Evolutionary conservation across 2,797 vertebrate species (phyloP).

Genomic region (Falco peregrinus): DNA sequence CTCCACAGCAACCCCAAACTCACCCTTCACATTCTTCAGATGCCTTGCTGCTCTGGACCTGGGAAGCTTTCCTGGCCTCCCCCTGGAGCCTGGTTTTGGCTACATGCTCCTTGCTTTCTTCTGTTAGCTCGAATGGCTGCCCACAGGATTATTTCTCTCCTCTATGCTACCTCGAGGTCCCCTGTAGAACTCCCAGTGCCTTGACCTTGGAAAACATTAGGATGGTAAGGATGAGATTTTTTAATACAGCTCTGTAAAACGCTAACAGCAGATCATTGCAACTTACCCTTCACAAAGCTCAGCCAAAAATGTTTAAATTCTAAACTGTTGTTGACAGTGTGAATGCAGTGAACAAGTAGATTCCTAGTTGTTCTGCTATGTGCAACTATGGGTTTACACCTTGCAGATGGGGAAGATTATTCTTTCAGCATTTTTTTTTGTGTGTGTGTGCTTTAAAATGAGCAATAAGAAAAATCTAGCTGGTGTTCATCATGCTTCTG

Average conservation of each 20-base stretch:
- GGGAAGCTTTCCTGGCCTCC: not conserved
- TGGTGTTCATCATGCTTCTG: not conserved
- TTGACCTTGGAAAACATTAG: not conserved
- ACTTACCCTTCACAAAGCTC: not conserved
- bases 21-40: not conserved
- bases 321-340: not conserved
- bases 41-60: not conserved
- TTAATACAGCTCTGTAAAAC: not conserved
- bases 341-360: not conserved
- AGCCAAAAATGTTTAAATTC: not conserved
- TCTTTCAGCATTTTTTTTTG: not conserved
- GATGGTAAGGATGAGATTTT: not conserved
- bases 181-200: not conserved
- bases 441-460: not conserved
- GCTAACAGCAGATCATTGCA: not conserved
- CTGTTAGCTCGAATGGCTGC: not conserved
- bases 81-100: not conserved
- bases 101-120: not conserved
- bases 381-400: not conserved
- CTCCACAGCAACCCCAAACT: not conserved
- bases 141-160: not conserved
- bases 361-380: not conserved
- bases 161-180: rapidly evolving
- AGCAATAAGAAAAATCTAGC: not conserved
- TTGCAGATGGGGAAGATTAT: not conserved